These are phyloP conservation scores for Xiphophorus maculatus DNA, from an alignment of 2,113 vertebrate species.

Conservation along the genomic window DNA sequence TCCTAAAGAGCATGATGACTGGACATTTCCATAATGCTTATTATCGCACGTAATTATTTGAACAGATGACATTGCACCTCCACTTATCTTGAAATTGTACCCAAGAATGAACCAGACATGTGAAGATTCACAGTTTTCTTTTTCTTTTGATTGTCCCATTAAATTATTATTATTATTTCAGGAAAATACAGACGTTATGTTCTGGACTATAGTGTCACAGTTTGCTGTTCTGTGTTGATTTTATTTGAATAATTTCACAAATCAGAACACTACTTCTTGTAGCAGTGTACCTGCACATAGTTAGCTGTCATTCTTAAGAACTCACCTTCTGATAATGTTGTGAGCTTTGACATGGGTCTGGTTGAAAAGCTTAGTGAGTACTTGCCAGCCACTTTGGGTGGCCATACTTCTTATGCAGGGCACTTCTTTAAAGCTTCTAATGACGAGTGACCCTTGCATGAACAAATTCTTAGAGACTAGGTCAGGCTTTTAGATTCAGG, in stretches of 20 bases:
- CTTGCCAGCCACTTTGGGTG: constrained; percentile 84
- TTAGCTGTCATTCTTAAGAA: constrained; percentile 18
- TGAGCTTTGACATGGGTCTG: constrained; percentile 61
- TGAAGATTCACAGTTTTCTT: not conserved
- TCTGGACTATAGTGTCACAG: not conserved
- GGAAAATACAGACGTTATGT: not conserved
- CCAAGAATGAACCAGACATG: not conserved
- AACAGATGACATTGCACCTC: not conserved
- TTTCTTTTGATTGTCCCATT: too few relatives aligned
- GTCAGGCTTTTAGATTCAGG: constrained; percentile 79
- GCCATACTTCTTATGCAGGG: constrained; percentile 77
- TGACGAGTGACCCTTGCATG: constrained; percentile 83
- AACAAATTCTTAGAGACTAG: constrained; percentile 81
- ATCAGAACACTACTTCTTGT: not conserved
- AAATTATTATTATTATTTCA: too few relatives aligned
- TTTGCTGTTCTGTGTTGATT: not conserved
- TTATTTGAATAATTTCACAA: not conserved
- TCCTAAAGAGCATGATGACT: not conserved
- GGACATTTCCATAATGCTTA: not conserved
- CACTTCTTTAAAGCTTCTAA: constrained; percentile 81
- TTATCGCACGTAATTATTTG: not conserved
- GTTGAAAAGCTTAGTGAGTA: constrained; percentile 60
- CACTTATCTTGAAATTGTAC: not conserved
- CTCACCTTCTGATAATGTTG: constrained; percentile 52
- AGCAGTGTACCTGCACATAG: constrained; percentile 12